phyloP scores from a whole-genome alignment of 2,113 vertebrate species.

The Eleginops maclovinus region DNA sequence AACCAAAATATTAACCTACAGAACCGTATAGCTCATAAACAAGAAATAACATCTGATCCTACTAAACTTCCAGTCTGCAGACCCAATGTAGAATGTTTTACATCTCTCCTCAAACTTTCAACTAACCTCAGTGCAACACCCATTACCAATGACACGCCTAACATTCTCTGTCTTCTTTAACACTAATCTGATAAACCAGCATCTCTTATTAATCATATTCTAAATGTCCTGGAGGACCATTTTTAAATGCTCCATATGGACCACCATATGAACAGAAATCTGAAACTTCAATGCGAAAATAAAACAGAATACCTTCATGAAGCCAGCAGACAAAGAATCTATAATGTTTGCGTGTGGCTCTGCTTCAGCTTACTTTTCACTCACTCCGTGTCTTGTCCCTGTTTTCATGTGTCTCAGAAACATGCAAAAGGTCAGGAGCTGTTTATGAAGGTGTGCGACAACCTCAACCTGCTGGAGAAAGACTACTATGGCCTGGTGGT shows the following conservation, averaged over 20 bases:
- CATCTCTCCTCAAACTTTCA: neutral
- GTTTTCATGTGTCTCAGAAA: constrained; percentile 85
- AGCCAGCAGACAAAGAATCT: too few relatives aligned
- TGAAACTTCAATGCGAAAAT: neutral
- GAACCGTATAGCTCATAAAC: too few relatives aligned
- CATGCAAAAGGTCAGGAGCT: constrained; percentile 95
- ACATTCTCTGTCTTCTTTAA: neutral
- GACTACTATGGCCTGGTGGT: constrained; percentile 95
- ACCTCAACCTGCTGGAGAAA: constrained; percentile 97
- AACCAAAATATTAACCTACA: too few relatives aligned
- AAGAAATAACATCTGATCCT: too few relatives aligned
- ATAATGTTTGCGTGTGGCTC: too few relatives aligned
- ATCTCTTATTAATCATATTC: neutral
- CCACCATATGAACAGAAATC: neutral
- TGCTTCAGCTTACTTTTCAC: neutral
- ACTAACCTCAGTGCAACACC: neutral
- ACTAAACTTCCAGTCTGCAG: neutral
- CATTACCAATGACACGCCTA: neutral
- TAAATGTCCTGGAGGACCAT: neutral
- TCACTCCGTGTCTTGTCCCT: constrained; percentile 2
- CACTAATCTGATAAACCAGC: neutral
- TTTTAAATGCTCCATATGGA: neutral
- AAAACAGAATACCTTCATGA: too few relatives aligned
- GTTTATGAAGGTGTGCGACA: constrained; percentile 94
- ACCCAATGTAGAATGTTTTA: neutral